phyloP scores from a whole-genome alignment of 2,888 invertebrate species.

The Crepidodera aurea region DNA sequence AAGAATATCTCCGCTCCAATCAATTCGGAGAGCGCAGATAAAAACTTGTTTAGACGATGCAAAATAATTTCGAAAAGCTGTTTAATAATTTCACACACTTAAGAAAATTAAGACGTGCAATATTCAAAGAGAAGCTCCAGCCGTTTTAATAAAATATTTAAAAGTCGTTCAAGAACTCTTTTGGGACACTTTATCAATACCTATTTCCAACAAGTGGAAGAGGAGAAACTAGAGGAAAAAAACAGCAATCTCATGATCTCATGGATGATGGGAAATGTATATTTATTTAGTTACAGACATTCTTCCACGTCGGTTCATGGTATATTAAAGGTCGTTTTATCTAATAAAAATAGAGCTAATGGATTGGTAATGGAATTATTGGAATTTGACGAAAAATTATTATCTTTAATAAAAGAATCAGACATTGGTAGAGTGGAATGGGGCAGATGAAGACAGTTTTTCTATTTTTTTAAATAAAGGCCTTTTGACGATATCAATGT shows the following conservation, averaged over 20 bases:
- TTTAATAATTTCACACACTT: slow-evolving; percentile 35
- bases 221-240: slow-evolving; percentile 29
- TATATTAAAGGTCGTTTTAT: neutral
- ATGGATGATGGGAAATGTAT: slow-evolving; percentile 21
- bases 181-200: slow-evolving; percentile 41
- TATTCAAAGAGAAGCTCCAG: slow-evolving; percentile 36
- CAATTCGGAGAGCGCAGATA: neutral
- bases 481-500: too few species aligned
- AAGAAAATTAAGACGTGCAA: slow-evolving; percentile 45
- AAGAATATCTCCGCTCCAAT: too few species aligned
- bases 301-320: slow-evolving; percentile 14
- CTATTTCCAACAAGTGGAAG: slow-evolving; percentile 39
- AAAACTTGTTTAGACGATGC: neutral
- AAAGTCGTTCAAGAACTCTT: slow-evolving; percentile 34
- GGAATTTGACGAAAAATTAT: neutral
- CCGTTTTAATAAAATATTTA: slow-evolving; percentile 39
- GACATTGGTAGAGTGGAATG: too few species aligned
- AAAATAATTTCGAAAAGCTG: neutral
- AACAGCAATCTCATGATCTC: slow-evolving; percentile 32
- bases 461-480: too few species aligned
- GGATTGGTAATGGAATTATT: neutral
- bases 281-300: slow-evolving; percentile 26
- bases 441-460: too few species aligned
- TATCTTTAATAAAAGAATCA: too few species aligned
- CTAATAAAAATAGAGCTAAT: slow-evolving; percentile 6